Base-by-base conservation (phyloP, 2,888 invertebrate genomes). In the Bedellia somnulentella region DNA sequence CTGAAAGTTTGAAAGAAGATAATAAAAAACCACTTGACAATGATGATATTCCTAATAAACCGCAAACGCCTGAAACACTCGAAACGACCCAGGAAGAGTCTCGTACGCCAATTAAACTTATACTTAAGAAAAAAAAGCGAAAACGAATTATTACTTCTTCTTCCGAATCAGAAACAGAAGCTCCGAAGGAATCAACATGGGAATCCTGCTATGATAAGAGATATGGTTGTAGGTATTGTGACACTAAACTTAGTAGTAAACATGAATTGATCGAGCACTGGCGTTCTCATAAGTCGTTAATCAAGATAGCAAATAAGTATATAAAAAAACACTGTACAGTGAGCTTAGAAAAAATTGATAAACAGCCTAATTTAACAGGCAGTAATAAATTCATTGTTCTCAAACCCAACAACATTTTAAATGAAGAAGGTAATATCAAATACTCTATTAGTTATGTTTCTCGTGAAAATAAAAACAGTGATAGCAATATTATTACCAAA, bases 311-410 rank as follows among this genome's bases (percentile, higher is more conserved):
- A 40, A 33, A 35, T 25, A 28, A 44, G 36, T 56, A 28, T 43
- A 60, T 9, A 49, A 47, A 8, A 42, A 32, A 28, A 8, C 31
- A 44, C 27, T 63, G 61, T 36, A 38, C 37, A 30, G 57, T 73
- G 2, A 33, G 30, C 13, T 35, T 75, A 11, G 36, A 43, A 16
- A 68, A 54, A 46, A 29, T 51, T 22, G 64, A 66, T 37, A 32
- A 35, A 2, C 49, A 48, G 37, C 44, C 47, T 8, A 73, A 73
- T 37, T 23, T 54, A 17, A 62, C 61, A 12, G 55, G 55, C 9
- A 36, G 37, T 6, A 34, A 29, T 13, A 45, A 48, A 22, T 44
- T 49, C 36, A 56, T 71, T 27, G 57, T 61, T 5, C 40, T 48
- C 26, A 43, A 37, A 36, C 35, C 35, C 15, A 40, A 52, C 27